Conservation (phyloP, 2,797 vertebrate species). For the Aotus griseimembra region DNA sequence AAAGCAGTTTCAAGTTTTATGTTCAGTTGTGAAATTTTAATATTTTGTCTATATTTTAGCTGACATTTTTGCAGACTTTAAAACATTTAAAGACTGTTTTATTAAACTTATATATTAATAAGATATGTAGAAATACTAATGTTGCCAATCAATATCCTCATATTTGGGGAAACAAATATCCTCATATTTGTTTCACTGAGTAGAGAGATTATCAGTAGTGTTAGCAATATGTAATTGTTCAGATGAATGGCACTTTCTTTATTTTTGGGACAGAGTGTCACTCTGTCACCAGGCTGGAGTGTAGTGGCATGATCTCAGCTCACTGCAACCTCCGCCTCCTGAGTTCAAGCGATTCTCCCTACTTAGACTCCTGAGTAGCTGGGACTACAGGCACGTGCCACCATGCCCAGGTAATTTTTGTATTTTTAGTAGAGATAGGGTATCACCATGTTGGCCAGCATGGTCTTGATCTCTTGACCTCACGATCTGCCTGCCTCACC, state of each 20-base stretch:
- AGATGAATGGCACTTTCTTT: neutral
- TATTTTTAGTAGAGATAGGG: no score
- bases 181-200: neutral
- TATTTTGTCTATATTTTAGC: neutral
- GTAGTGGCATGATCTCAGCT: rapidly evolving
- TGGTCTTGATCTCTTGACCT: no score
- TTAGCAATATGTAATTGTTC: neutral
- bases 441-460: no score
- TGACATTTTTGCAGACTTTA: neutral
- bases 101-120: neutral
- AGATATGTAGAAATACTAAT: neutral
- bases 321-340: no score
- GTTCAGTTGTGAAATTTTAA: neutral
- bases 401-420: no score
- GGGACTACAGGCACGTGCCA: no score
- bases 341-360: no score
- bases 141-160: neutral
- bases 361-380: no score
- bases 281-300: no score
- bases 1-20: no score
- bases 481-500: no score
- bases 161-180: neutral
- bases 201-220: neutral
- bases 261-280: neutral
- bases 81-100: neutral